Evolutionary conservation across 2,113 vertebrate species (phyloP), one percentile per base, ranked within the genome.

Genomic region (Atherinomorus stipes): DNA sequence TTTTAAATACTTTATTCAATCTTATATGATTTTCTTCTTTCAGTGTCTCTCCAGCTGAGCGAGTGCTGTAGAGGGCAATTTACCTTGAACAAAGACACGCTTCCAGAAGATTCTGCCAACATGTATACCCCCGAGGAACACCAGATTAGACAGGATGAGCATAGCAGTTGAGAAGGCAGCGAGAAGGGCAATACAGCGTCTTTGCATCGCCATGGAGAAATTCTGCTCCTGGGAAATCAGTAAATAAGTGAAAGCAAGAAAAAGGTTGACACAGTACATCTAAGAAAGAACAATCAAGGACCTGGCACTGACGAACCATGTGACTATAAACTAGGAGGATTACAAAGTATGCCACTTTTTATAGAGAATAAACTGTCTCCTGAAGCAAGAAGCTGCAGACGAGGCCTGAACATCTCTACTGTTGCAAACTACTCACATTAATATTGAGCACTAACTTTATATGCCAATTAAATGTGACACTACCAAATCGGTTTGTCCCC

Each of bases 81-180:
- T 89, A 95, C 98, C 97, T 95, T 97, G 95, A 65, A 97, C 19
- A 88, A 98, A 96, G 79, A 98, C 93, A 65, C 96, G 95, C 74
- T 96, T 95, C 97, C 96, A 99, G 91, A 98, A 98, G 86, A 97
- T 94, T 86, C 87, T 94, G 57, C 96, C 96, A 26, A 99, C 92
- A 1, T 97, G 94, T 83, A 85, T 95, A 60, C 98, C 98, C 44
- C 97, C 97, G 0, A 99, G 96, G 92, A 99, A 99, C 72, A 99
- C 93, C 71, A 99, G 94, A 91, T 99, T 99, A 87, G 97, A 98
- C 75, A 99, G 93, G 93, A 99, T 98, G 91, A 99, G 90, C 93
- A 97, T 91, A 19, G 96, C 95, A 16, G 96, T 99, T 44, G 96
- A 96, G 81, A 96, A 93, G 76, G 96, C 94, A 0, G 94, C 97